Percentiles rank a stretch among this genome's conserved stretches.
These are phyloP conservation scores for Drosophila triauraria DNA, from an alignment of 1,140 invertebrate genomes.

Conservation along the genomic window DNA sequence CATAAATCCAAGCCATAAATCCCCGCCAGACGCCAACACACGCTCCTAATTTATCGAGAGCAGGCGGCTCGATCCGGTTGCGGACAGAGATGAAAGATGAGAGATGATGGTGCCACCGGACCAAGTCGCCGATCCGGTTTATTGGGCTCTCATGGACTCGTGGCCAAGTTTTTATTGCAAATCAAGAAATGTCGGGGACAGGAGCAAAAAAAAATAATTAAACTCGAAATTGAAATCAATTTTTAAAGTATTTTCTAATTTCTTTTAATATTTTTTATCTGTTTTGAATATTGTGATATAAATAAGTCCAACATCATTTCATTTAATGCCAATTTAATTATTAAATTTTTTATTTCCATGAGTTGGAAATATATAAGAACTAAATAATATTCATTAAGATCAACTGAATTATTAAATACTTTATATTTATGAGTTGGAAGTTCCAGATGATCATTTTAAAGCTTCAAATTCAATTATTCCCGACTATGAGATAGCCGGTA, in stretches of 20 bases:
- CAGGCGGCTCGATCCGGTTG: constrained; percentile 63
- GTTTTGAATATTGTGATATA: background rate
- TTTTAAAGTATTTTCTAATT: background rate
- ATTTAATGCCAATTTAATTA: too few relatives aligned
- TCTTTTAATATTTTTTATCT: background rate
- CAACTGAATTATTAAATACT: background rate
- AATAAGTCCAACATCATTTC: too few relatives aligned
- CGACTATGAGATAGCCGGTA: background rate
- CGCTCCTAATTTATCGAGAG: constrained; percentile 57
- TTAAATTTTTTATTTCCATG: too few relatives aligned
- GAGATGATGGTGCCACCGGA: constrained; percentile 6
- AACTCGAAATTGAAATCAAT: background rate
- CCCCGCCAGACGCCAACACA: constrained; percentile 28
- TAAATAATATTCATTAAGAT: too few relatives aligned
- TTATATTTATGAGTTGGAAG: background rate
- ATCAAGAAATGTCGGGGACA: constrained; percentile 1
- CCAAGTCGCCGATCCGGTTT: constrained; percentile 23
- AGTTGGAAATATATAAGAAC: too few relatives aligned
- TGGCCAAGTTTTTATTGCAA: background rate
- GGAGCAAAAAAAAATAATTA: background rate
- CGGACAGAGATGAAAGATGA: constrained; percentile 21
- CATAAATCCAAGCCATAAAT: constrained; percentile 52
- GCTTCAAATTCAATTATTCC: background rate
- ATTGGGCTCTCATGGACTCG: background rate
- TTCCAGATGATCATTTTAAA: background rate